These are phyloP conservation scores for Caenorhabditis sp. DNA, from an alignment of 2,888 invertebrate genomes.

Conservation along the genomic window DNA sequence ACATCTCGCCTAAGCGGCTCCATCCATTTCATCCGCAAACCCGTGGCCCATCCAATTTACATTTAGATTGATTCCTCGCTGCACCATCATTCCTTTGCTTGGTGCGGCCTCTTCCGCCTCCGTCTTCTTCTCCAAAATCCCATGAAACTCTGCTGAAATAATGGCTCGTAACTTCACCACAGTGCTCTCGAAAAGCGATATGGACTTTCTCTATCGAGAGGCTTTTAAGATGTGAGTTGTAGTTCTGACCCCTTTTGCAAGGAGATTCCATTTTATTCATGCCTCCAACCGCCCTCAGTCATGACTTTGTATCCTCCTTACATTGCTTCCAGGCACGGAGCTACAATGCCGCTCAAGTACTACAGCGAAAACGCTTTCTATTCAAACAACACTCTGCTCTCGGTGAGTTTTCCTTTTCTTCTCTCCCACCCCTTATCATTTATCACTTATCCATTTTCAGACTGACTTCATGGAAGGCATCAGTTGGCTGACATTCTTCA, in stretches of 20 bases:
- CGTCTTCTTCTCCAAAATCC: not conserved
- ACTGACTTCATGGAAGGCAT: constrained; percentile 50
- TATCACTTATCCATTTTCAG: constrained; percentile 20
- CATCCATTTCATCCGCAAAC: constrained; percentile 13
- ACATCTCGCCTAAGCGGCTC: not conserved
- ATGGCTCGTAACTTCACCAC: constrained; percentile 6
- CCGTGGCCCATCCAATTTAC: constrained; percentile 28
- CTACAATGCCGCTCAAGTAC: constrained; percentile 16
- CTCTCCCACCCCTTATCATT: too few species aligned
- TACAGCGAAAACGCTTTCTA: constrained; percentile 20
- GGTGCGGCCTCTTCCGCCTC: not conserved
- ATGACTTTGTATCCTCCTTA: constrained; percentile 20
- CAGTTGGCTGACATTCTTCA: constrained; percentile 21
- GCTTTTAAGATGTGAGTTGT: constrained; percentile 29
- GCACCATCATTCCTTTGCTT: not conserved
- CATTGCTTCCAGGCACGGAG: constrained; percentile 14
- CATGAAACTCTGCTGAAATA: constrained; percentile 11
- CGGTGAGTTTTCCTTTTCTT: constrained; percentile 9
- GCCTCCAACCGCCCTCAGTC: not conserved
- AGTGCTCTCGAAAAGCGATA: not conserved
- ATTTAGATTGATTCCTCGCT: constrained; percentile 30
- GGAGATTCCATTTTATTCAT: too few species aligned
- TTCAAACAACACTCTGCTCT: constrained; percentile 36
- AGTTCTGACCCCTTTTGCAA: constrained; percentile 8
- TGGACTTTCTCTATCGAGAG: constrained; percentile 11